Evolutionary conservation across 2,888 invertebrate genomes (phyloP).

Genomic region (Tiliacea aurago): DNA sequence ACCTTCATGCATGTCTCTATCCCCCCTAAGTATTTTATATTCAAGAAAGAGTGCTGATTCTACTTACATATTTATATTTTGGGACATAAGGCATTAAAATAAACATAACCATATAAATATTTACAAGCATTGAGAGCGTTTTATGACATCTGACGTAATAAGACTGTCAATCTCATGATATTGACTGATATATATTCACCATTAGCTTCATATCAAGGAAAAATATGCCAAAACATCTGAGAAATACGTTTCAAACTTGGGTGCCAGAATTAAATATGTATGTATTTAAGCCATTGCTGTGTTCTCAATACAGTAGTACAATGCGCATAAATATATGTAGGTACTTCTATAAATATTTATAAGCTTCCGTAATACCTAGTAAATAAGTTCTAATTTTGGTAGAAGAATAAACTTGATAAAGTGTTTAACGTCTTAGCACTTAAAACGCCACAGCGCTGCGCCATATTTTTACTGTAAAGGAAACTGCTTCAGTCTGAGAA

Average conservation of each 20-base stretch:
- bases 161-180: slow-evolving; percentile 68
- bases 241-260: not conserved
- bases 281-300: slow-evolving; percentile 16
- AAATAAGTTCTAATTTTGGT: slow-evolving; percentile 10
- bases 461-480: slow-evolving; percentile 13
- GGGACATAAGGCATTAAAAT: slow-evolving; percentile 30
- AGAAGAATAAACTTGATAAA: not conserved
- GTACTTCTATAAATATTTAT: slow-evolving; percentile 13
- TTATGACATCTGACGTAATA: slow-evolving; percentile 70
- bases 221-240: not conserved
- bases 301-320: not conserved
- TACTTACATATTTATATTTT: slow-evolving; percentile 28
- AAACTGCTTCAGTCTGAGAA: slow-evolving; percentile 8
- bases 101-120: slow-evolving; percentile 54
- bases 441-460: slow-evolving; percentile 13
- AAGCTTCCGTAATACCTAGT: not conserved
- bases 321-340: not conserved
- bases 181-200: slow-evolving; percentile 54
- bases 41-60: not conserved
- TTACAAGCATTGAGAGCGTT: slow-evolving; percentile 54
- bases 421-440: slow-evolving; percentile 3
- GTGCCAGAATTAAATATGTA: slow-evolving; percentile 19
- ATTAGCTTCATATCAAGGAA: slow-evolving; percentile 17
- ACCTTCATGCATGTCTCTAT: not conserved
- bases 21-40: not conserved